phyloP scores from a whole-genome alignment of 1,140 invertebrate species.

The Eupeodes corollae region DNA sequence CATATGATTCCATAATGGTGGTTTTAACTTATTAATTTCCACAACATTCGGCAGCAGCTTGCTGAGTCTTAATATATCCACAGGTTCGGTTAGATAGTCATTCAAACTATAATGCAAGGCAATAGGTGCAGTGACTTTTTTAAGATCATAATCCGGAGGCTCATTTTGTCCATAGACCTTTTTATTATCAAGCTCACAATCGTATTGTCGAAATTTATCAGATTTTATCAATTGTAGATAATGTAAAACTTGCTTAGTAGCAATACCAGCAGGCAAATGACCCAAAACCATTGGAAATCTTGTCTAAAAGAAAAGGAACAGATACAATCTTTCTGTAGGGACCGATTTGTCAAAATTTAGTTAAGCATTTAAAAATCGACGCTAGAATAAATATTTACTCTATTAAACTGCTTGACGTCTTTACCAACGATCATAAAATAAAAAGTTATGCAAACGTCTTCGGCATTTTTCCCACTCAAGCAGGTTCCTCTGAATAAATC shows the following conservation, averaged over 20 bases:
- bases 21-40: constrained; percentile 35
- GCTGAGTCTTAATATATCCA: constrained; percentile 45
- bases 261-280: constrained; percentile 19
- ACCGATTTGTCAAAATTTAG: too few relatives aligned
- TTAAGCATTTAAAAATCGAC: too few relatives aligned
- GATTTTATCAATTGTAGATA: constrained; percentile 18
- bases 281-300: constrained; percentile 19
- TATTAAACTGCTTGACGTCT: constrained; percentile 14
- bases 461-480: constrained; percentile 4
- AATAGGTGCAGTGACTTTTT: constrained; percentile 47
- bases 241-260: constrained; percentile 14
- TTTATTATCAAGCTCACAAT: constrained; percentile 34
- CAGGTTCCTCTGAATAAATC: constrained; percentile 7
- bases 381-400: constrained; percentile 11
- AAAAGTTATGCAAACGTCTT: constrained; percentile 13
- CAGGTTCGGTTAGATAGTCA: constrained; percentile 51
- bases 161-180: constrained; percentile 35
- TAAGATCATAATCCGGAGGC: constrained; percentile 46
- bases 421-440: constrained; percentile 14
- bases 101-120: constrained; percentile 58
- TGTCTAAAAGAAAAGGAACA: constrained; percentile 16
- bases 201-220: constrained; percentile 21
- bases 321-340: too few relatives aligned
- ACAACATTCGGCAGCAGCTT: constrained; percentile 39
- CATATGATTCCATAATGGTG: constrained; percentile 42